Evolutionary conservation across 2,888 invertebrate genomes (phyloP), one percentile per base, ranked within the genome.

Genomic region (Phalangium opilio): DNA sequence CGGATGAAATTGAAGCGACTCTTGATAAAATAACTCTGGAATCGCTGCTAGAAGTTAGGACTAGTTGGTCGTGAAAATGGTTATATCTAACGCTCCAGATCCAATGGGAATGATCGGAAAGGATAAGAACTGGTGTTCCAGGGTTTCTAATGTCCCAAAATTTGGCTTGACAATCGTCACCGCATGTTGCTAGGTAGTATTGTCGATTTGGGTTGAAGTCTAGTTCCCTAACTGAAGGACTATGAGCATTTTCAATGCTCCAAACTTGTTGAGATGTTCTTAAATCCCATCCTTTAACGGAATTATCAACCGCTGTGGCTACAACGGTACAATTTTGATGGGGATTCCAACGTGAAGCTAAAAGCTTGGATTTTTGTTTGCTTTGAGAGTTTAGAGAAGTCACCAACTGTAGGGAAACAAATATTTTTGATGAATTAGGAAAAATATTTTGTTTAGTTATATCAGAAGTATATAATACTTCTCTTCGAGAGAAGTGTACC

Each of bases 201-300:
- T 91, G 93, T 66, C 86, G 83, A 68, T 96, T 96, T n/a, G 91
- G 86, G 69, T 98, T 98, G 63, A 91, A 95, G 67, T 96, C 96
- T 35, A 98, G 66, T 63, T 91, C 89, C 46, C 95, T 51, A 1
- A 87, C 80, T 35, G 86, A 73, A 65, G 93, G 90, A 15, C 79
- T 75, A 67, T 96, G 95, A 3, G 87, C 85, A 55, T 80, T 78
- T 55, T 85, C 82, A 56, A 96, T 81, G 55, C 71, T 72, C 83
- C 87, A 91, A 0, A 80, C 78, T 58, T 80, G 78, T 57, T 79
- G 74, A 63, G 77, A 73, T 47, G 74, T 72, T 41, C 93, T 70
- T 0, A 89, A 75, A 67, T 96, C 95, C 72, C 83, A 91, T 2
- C 89, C 84, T 54, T 81, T 77, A 48, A 96, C 74, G 61, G 79